Evolutionary conservation across 2,888 invertebrate genomes (phyloP), one percentile per base, ranked within the genome.

Genomic region (Epiblema foenella): DNA sequence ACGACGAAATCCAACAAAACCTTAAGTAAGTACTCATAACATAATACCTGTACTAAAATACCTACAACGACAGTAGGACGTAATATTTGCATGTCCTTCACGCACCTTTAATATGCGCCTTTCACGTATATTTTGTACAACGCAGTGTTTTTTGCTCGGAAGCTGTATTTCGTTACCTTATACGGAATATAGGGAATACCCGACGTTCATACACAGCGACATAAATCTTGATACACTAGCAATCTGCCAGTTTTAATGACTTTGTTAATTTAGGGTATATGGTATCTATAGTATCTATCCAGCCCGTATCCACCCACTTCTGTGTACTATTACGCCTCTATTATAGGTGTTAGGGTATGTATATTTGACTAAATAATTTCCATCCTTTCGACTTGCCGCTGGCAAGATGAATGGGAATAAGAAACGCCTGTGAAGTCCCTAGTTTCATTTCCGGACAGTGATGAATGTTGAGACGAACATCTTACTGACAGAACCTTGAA

Each of bases 1-100:
- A 97, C 81, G 96, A 97, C 85, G 97, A 97, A 89, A 95, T 97
- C 80, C 97, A 97, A 88, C 96, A 96, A 81, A 97, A 97, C 86
- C 93, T 97, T 79, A 97, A 96, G 97, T 97, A 93, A 95, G 94
- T 90, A 76, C 68, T 39, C 29, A 10, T 42, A 60, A 59, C 24
- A 24, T 4, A 24, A 24, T 4, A 24, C 24, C 24, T 24, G 4
- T 24, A 24, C 24, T 24, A 24, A 24, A 4, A 24, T 24, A 24
- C 24, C 24, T 24, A 24, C 24, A 24, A 24, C 24, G 24, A 33
- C 33, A 33, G 33, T 33, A 33, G 33, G 0, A 33, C 3, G 8
- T 33, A 7, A 46, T 46, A 15, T 42, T 42, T 15, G 15, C 46
- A n/a, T 46, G 7, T 46, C n/a, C 46, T 7, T 46, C 46, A 46